Evolutionary conservation across 1,140 invertebrate species (phyloP), one percentile per base, ranked within the genome.

Genomic region (Geopemphigus sp.): DNA sequence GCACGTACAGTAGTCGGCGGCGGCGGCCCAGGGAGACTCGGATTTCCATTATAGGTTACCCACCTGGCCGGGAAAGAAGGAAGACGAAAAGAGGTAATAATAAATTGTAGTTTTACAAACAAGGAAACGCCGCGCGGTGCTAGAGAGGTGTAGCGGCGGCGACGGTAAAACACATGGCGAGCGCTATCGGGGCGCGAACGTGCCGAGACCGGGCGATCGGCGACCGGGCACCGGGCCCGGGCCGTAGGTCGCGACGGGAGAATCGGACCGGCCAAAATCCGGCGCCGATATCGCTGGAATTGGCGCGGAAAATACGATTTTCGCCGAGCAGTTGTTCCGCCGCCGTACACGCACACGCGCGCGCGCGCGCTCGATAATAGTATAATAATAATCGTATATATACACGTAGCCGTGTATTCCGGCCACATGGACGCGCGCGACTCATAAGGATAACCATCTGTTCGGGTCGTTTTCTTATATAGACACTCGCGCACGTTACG

Each of bases 391-490:
- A 15, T 15, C 59, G 39, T 45, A 45, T 5, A 53, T 64, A 64
- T 64, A 64, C 32, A 64, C 29, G 19, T 64, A 64, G 10, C 6
- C 19, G 19, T 15, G 32, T 64, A 45, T 45, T 5, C 15, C 19
- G 68, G 54, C 68, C 68, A 61, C 56, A 63, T 59, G 70, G 70
- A 59, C 56, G 57, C 57, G 57, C 56, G 32, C 39, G 32, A 17
- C 74, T 19, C 57, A 78, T 78, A 78, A 61, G 74, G 74, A 78
- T 63, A 78, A 61, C 74, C 74, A 78, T 78, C 74, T 78, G 74
- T 78, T 78, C 74, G 57, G 74, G 39, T 61, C 39, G 74, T 78
- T 61, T 54, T 72, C 68, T 26, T 54, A 29, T 72, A 53, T 54
- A 29, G 22, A 72, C 68, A n/a, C 50, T 50, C 14, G 1, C 29